phyloP scores from a whole-genome alignment of 2,113 vertebrate species.

The Aix galericulata region DNA sequence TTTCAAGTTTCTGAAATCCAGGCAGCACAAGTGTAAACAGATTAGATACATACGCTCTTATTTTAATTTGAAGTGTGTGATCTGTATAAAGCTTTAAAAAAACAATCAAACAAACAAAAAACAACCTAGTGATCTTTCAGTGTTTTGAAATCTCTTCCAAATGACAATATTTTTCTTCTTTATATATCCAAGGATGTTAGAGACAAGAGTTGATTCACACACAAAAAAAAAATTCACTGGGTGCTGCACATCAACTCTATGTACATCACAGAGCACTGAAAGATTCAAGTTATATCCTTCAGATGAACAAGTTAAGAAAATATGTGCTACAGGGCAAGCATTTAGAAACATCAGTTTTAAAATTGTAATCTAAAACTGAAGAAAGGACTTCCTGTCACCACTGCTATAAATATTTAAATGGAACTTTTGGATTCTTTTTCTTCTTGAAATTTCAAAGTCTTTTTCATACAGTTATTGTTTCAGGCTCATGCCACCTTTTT shows the following conservation, averaged over 20 bases:
- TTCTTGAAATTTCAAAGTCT: neutral
- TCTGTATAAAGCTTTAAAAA: neutral
- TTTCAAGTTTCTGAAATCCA: neutral
- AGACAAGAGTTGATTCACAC: neutral
- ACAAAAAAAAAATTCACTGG: neutral
- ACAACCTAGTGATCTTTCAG: neutral
- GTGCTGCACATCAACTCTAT: neutral
- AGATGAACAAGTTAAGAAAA: neutral
- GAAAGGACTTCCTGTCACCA: neutral
- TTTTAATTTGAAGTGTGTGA: neutral
- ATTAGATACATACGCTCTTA: neutral
- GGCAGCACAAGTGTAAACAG: neutral
- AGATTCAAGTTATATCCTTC: neutral
- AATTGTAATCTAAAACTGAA: neutral
- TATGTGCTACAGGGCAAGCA: neutral
- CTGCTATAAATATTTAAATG: neutral
- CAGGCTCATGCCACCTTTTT: neutral
- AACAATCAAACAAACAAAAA: neutral
- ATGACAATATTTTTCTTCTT: neutral
- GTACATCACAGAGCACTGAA: neutral
- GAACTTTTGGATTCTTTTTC: neutral
- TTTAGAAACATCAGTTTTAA: neutral
- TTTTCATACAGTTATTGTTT: neutral
- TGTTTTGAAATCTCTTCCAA: neutral
- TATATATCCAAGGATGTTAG: neutral